Evolutionary conservation across 1,140 invertebrate genomes (phyloP).

Genomic region (Leucophenga varia): DNA sequence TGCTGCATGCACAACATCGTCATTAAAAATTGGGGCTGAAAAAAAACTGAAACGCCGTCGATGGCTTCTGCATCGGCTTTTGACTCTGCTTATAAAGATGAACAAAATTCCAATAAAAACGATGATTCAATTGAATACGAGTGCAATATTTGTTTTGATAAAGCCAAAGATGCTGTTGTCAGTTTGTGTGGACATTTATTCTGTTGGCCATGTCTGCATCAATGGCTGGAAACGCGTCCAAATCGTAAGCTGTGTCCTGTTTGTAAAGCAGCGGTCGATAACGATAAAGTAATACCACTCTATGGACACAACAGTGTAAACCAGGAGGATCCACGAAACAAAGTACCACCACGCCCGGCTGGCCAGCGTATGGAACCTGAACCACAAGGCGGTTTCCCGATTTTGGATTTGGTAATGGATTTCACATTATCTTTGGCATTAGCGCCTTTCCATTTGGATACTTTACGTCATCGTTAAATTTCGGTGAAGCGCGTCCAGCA

Average conservation of each 20-base stretch:
- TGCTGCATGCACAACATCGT: constrained; percentile 1
- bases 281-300: constrained; percentile 98
- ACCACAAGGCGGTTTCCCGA: constrained; percentile 68
- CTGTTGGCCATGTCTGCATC: constrained; percentile 99
- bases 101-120: constrained; percentile 67
- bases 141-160: constrained; percentile 96
- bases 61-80: not conserved
- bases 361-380: constrained; percentile 87
- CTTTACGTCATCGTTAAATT: constrained; percentile 96
- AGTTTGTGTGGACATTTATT: constrained; percentile 99
- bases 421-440: constrained; percentile 99
- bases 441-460: constrained; percentile 99
- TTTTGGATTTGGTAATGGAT: constrained; percentile 90
- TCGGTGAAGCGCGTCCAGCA: constrained; percentile 78
- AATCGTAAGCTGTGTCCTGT: constrained; percentile 96
- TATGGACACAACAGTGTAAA: constrained; percentile 92
- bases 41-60: not conserved
- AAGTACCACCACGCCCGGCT: constrained; percentile 84
- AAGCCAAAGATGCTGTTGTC: constrained; percentile 96
- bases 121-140: constrained; percentile 84
- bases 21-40: not conserved
- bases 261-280: constrained; percentile 96
- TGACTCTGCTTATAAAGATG: too few species aligned
- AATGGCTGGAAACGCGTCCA: constrained; percentile 96
- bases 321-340: constrained; percentile 80